phyloP scores from a whole-genome alignment of 2,113 vertebrate genomes.

The Limnothrissa miodon region DNA sequence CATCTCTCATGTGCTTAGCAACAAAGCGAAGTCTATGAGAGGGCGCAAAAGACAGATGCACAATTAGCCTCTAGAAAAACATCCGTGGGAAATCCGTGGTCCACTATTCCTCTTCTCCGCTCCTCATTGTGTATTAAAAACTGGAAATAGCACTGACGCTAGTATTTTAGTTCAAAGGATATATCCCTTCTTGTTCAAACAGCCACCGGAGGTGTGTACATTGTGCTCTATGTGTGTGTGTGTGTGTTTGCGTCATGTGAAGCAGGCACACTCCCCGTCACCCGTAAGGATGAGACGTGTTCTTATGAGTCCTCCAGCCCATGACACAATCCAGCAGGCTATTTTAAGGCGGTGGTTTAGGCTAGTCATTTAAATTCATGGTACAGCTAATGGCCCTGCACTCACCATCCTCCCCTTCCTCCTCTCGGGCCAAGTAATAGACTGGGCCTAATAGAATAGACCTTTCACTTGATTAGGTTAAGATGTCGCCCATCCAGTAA shows the following conservation, averaged over 20 bases:
- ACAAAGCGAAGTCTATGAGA: slow-evolving; percentile 16
- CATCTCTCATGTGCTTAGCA: slow-evolving; percentile 32
- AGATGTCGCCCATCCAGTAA: slow-evolving; percentile 26
- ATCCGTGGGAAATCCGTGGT: not conserved
- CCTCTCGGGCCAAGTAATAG: slow-evolving; percentile 31
- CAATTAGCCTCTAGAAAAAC: slow-evolving; percentile 8
- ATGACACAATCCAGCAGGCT: not conserved
- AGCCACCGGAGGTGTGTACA: not conserved
- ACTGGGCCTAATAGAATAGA: slow-evolving; percentile 46
- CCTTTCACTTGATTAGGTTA: slow-evolving; percentile 48
- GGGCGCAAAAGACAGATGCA: not conserved
- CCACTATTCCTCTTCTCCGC: not conserved
- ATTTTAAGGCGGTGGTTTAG: slow-evolving; percentile 39
- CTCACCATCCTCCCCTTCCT: not conserved
- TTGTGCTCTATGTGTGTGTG: not conserved
- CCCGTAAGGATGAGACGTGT: slow-evolving; percentile 5
- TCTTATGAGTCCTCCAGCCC: not conserved
- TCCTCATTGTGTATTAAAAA: not conserved
- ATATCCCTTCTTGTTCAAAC: not conserved
- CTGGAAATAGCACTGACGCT: not conserved
- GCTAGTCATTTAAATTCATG: slow-evolving; percentile 33
- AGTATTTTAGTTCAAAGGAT: not conserved
- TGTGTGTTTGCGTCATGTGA: not conserved
- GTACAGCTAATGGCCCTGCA: slow-evolving; percentile 29
- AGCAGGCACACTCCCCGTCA: not conserved